phyloP scores from a whole-genome alignment of 2,888 invertebrate genomes.

The Pristionchus fissidentatus region DNA sequence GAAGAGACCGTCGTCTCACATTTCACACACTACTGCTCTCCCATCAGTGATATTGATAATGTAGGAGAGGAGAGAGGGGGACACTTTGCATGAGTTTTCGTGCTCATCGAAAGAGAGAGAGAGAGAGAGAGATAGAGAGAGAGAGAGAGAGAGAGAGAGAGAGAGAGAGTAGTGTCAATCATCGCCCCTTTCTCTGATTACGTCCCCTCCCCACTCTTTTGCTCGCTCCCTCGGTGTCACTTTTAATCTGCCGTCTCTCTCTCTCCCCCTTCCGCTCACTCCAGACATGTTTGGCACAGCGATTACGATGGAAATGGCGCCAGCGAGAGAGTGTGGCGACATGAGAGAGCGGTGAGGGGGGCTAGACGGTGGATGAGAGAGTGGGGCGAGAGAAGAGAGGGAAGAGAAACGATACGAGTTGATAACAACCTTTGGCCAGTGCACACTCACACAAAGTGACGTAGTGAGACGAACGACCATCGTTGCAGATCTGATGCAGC shows the following conservation, averaged over 20 bases:
- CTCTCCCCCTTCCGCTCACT: neutral
- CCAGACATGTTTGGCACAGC: slow-evolving; percentile 39
- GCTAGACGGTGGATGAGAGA: neutral
- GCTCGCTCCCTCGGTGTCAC: too few relatives aligned
- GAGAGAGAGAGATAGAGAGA: neutral
- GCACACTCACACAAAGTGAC: neutral
- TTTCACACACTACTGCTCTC: too few relatives aligned
- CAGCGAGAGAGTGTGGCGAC: neutral
- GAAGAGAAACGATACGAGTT: neutral
- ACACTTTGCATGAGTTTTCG: neutral
- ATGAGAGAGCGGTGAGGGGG: slow-evolving; percentile 28
- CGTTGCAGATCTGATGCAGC: slow-evolving; percentile 32
- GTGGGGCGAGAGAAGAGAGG: neutral
- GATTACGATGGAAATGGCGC: slow-evolving; percentile 20
- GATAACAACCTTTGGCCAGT: neutral
- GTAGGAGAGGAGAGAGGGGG: neutral
- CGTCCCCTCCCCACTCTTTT: neutral
- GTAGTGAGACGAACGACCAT: neutral
- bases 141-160: neutral
- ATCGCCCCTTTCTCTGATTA: slow-evolving; percentile 21
- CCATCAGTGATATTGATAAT: too few relatives aligned
- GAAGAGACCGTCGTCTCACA: too few relatives aligned
- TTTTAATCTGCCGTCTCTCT: too few relatives aligned
- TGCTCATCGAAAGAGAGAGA: neutral
- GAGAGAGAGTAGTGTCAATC: slow-evolving; percentile 26